Evolutionary conservation across 1,140 invertebrate species (phyloP).

Genomic region (Heterodera carotae): DNA sequence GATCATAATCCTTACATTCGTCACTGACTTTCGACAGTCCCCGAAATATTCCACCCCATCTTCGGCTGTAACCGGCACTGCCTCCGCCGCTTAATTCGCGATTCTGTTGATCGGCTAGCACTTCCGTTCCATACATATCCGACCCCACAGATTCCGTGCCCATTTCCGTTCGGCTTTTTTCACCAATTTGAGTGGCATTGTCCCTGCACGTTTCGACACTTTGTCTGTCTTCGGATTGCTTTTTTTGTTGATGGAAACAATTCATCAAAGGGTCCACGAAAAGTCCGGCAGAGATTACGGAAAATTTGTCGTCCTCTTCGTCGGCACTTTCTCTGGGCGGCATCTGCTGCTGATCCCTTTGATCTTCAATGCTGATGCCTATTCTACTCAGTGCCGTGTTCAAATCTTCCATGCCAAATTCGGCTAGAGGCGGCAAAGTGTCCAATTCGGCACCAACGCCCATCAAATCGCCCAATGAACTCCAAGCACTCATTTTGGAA

Average conservation of each 20-base stretch:
- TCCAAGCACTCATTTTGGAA: constrained; percentile 21
- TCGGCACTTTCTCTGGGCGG: not conserved
- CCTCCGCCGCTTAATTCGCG: not conserved
- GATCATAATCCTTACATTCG: too few species aligned
- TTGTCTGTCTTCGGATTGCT: not conserved
- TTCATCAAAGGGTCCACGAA: constrained; percentile 33
- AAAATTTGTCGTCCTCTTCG: constrained; percentile 21
- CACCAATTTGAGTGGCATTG: too few species aligned
- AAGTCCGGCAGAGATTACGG: constrained; percentile 25
- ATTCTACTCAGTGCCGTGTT: not conserved
- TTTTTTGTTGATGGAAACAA: constrained; percentile 25
- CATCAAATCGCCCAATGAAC: constrained; percentile 15
- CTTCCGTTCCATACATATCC: not conserved
- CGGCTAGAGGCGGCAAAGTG: not conserved
- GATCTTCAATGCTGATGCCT: not conserved
- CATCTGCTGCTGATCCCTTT: not conserved
- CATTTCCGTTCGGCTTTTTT: not conserved
- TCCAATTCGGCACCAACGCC: not conserved
- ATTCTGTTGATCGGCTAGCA: not conserved
- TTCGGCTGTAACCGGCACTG: not conserved
- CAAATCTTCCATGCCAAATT: constrained; percentile 15
- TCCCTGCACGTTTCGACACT: not conserved
- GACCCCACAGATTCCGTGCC: not conserved
- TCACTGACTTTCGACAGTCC: too few species aligned
- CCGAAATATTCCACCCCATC: not conserved